Conservation (phyloP, 2,888 invertebrate species). For the Caprella mutica region DNA sequence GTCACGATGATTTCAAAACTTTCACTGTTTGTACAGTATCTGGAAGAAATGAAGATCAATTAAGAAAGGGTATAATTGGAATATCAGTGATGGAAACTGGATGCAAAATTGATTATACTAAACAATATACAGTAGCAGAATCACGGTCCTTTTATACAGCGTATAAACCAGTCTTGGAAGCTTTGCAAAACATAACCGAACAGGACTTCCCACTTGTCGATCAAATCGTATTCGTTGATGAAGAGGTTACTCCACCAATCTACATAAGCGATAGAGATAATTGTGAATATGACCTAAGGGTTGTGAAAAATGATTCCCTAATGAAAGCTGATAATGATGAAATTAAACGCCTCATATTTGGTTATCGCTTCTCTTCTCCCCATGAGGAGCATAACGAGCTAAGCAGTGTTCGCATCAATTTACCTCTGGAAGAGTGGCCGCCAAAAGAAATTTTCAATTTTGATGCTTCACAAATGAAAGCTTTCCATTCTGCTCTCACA, state of each 20-base stretch:
- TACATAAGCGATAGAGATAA: conserved; percentile 37
- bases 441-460: conserved; percentile 44
- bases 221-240: conserved; percentile 51
- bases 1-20: conserved; percentile 55
- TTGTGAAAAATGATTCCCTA: background rate
- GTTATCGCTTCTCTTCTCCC: too few relatives aligned
- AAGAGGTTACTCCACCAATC: conserved; percentile 39
- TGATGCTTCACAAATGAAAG: conserved; percentile 55
- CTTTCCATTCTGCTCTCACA: conserved; percentile 55
- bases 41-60: conserved; percentile 46
- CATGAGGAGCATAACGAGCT: too few relatives aligned
- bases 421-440: conserved; percentile 43
- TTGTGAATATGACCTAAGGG: conserved; percentile 8
- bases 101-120: conserved; percentile 2
- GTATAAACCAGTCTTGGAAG: conserved; percentile 59
- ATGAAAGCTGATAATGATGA: conserved; percentile 1
- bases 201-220: conserved; percentile 54
- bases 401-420: too few relatives aligned
- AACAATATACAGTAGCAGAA: conserved; percentile 48
- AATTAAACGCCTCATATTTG: background rate
- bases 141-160: conserved; percentile 71
- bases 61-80: conserved; percentile 50
- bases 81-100: conserved; percentile 20
- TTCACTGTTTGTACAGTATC: conserved; percentile 58
- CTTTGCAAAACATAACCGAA: conserved; percentile 50